Evolutionary conservation across 2,888 invertebrate species (phyloP).

Genomic region (Nebria brevicollis): DNA sequence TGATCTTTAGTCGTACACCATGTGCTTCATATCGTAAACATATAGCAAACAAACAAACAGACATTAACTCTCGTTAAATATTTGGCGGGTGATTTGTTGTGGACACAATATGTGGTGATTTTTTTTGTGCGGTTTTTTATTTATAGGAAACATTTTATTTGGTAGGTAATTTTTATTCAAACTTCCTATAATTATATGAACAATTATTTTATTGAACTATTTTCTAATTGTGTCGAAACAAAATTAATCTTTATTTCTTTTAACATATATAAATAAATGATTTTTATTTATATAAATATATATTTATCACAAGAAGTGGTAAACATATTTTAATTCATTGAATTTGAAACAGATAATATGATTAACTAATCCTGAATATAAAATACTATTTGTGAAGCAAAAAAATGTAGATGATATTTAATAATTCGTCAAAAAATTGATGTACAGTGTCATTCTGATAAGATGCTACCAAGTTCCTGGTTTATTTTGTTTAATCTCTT

Average conservation of each 20-base stretch:
- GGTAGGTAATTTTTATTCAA: not conserved
- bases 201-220: no score
- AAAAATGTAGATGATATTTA: not conserved
- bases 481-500: conserved; percentile 43
- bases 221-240: no score
- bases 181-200: no score
- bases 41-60: no score
- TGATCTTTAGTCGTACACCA: not conserved
- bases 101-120: conserved; percentile 9
- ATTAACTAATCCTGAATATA: not conserved
- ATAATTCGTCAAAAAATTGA: not conserved
- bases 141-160: not conserved
- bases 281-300: not conserved
- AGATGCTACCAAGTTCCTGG: conserved; percentile 34
- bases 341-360: not conserved
- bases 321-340: not conserved
- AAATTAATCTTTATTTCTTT: not conserved
- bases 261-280: not conserved
- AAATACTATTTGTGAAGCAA: not conserved
- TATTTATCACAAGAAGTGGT: not conserved
- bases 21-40: not conserved
- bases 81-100: not conserved
- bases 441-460: conserved; percentile 28
- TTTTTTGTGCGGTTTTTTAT: not conserved
- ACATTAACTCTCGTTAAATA: no score